Conservation (phyloP, 2,888 invertebrate species). For the Drosophila aldrichi region DNA sequence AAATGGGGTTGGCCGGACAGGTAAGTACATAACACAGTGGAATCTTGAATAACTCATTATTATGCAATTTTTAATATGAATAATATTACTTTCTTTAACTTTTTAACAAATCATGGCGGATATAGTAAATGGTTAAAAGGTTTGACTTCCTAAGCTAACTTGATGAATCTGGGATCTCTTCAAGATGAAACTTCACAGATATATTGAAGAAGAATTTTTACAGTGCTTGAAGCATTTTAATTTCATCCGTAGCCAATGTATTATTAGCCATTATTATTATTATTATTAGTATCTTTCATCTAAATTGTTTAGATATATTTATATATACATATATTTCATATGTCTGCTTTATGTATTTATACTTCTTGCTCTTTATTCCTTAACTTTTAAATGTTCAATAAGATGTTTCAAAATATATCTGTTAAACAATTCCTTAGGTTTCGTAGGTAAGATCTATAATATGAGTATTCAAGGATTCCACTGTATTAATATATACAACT, state of each 20-base stretch:
- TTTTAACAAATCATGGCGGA: conserved; percentile 7
- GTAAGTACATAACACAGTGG: conserved; percentile 55
- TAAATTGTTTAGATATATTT: neutral
- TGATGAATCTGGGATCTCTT: conserved; percentile 1
- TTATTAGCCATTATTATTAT: neutral
- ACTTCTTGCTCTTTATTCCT: neutral
- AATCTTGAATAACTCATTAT: conserved; percentile 47
- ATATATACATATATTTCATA: neutral
- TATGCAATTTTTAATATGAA: conserved; percentile 1
- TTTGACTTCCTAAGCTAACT: neutral
- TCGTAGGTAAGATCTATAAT: conserved; percentile 14
- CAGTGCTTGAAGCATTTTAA: neutral
- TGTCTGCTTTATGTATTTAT: conserved; percentile 5
- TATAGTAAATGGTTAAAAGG: conserved; percentile 9
- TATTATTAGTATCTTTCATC: neutral
- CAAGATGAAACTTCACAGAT: neutral
- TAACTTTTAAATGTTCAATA: neutral
- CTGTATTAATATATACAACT: conserved; percentile 25
- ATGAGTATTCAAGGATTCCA: conserved; percentile 52
- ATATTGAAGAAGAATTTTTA: neutral
- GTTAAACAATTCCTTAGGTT: neutral
- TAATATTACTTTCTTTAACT: conserved; percentile 11
- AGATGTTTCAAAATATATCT: neutral
- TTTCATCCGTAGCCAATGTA: neutral
- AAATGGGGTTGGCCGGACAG: conserved; percentile 34